A percentile compares a stretch with the other conserved stretches of the same genome.
Conservation (phyloP, 2,797 vertebrate species). For the Carcharodon carcharias region DNA sequence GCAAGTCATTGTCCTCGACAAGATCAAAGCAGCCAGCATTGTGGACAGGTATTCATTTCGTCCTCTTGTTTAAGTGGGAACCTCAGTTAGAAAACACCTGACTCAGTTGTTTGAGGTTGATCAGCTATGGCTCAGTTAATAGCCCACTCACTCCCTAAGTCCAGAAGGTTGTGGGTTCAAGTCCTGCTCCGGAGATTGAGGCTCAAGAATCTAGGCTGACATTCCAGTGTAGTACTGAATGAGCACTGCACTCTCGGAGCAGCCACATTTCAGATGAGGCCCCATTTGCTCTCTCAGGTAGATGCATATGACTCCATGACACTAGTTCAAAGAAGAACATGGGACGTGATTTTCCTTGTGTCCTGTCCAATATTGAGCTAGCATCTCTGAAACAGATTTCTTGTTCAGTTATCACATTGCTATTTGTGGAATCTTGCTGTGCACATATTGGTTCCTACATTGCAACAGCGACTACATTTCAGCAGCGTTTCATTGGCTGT, state of each 20-base stretch:
- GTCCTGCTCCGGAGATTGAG: no score
- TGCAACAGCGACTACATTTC: background rate
- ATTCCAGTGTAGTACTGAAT: background rate
- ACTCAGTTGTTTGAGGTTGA: background rate
- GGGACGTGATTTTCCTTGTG: background rate
- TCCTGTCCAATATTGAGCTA: background rate
- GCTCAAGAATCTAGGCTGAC: background rate
- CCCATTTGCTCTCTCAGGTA: background rate
- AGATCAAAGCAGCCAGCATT: constrained; percentile 85
- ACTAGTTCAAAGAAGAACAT: background rate
- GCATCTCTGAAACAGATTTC: background rate
- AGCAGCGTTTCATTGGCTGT: background rate
- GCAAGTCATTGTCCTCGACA: constrained; percentile 84
- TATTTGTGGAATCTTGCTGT: background rate
- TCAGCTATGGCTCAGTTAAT: background rate
- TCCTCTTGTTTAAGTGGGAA: background rate
- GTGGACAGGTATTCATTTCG: constrained; percentile 76
- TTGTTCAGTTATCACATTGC: background rate
- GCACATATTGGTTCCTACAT: background rate
- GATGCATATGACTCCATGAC: background rate
- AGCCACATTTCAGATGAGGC: background rate
- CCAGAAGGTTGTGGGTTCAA: background rate
- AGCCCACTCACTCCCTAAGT: background rate
- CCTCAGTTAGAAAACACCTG: background rate
- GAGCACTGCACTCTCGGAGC: background rate